A percentile compares a stretch with the other conserved stretches of the same genome.
phyloP scores from a whole-genome alignment of 2,797 vertebrate genomes.

The Danio choprae region DNA sequence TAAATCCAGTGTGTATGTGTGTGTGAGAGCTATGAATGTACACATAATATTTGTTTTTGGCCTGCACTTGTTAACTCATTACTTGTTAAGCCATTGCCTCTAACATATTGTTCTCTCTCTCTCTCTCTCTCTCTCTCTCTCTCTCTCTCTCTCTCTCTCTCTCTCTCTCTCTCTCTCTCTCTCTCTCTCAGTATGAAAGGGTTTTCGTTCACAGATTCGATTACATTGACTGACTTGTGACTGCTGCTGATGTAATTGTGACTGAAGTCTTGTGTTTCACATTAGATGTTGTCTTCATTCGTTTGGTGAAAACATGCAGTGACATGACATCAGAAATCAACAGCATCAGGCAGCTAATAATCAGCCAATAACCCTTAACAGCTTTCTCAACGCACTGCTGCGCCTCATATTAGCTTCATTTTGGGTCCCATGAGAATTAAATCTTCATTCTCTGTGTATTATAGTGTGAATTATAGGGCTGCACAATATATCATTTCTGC shows the following conservation, averaged over 20 bases:
- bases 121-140: no score
- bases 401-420: neutral
- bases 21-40: constrained; percentile 5
- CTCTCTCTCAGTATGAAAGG: constrained; percentile 6
- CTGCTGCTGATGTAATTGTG: constrained; percentile 44
- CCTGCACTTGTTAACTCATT: neutral
- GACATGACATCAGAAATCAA: constrained; percentile 33
- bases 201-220: constrained; percentile 35
- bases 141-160: neutral
- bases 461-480: neutral
- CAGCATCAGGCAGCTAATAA: constrained; percentile 36
- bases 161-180: neutral
- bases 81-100: constrained; percentile 11
- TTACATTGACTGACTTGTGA: constrained; percentile 53
- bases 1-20: constrained; percentile 2
- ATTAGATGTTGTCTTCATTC: constrained; percentile 23
- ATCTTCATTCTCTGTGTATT: neutral
- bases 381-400: neutral
- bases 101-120: neutral
- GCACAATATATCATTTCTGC: no score
- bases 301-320: constrained; percentile 31
- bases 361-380: neutral
- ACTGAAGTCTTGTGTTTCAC: constrained; percentile 37
- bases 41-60: constrained; percentile 36
- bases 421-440: neutral